phyloP scores from a whole-genome alignment of 2,888 invertebrate species.

The Lasioglossum lativentre region DNA sequence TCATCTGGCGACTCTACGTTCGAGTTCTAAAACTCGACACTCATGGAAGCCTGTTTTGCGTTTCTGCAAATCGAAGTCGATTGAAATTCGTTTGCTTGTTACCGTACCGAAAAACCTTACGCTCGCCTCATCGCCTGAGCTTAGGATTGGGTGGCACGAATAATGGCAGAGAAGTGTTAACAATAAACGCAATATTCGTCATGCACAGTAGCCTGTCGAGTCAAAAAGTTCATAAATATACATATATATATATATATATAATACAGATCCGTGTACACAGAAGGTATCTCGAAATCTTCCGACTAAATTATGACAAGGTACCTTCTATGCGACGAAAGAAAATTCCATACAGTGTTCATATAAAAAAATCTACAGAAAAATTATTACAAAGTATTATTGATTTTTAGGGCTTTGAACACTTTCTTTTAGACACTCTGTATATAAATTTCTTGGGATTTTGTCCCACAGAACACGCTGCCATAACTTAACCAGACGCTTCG shows the following conservation, averaged over 20 bases:
- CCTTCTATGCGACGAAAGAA: neutral
- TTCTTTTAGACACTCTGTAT: neutral
- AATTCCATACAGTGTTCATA: neutral
- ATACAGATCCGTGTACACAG: neutral
- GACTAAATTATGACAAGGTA: neutral
- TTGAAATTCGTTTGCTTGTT: neutral
- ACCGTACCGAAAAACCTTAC: conserved; percentile 19
- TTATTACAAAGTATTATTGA: neutral
- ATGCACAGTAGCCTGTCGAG: conserved; percentile 19
- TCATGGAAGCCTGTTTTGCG: neutral
- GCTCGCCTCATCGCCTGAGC: conserved; percentile 24
- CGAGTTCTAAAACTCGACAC: neutral
- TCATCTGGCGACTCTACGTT: no score
- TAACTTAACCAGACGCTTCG: neutral
- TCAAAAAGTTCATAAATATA: neutral
- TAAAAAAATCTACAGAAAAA: neutral
- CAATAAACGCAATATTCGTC: conserved; percentile 37
- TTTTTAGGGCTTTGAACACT: neutral
- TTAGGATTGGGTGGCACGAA: conserved; percentile 20
- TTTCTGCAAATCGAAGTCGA: neutral
- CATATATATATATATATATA: neutral
- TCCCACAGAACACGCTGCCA: neutral
- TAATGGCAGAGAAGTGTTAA: conserved; percentile 32
- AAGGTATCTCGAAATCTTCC: neutral
- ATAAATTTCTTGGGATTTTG: neutral